Evolutionary conservation across 2,888 invertebrate genomes (phyloP), one percentile per base, ranked within the genome.

Genomic region (Leptothorax acervorum): DNA sequence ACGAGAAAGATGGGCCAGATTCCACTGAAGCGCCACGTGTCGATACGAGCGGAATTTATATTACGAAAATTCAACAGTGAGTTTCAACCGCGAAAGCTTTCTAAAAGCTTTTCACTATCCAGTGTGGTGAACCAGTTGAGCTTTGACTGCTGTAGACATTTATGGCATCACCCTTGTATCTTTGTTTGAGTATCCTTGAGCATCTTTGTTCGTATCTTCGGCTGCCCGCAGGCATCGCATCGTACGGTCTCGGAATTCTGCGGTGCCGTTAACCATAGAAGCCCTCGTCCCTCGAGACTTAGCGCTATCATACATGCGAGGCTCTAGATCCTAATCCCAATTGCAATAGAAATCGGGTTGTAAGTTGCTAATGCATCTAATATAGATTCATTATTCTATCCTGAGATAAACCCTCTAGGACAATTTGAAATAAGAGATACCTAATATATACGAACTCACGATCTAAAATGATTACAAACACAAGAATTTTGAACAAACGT

Each of bases 341-440:
- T 42, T 76, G 53, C 42, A 65, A 65, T 53, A 65, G 35, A 76
- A 53, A 76, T 42, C 35, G 48, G n/a, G n/a, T 75, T 51, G 75
- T 39, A 28, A 39, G 51, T 39, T 11, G 39, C 35, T 23, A 76
- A 65, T 48, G 48, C 23, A 11, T 8, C 28, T 39, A 65, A 62
- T 48, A 35, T 39, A 42, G 51, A 76, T 65, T 65, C 39, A 76
- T 76, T 76, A 53, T 42, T 39, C 8, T 35, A n/a, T 28, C 28
- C 11, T 53, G 31, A 11, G 39, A 39, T 65, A 39, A 65, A 65
- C 3, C 18, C 51, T 35, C 1, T 4, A n/a, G 53, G 39, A 53
- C 18, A 53, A 75, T 39, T 53, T 23, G 18, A 39, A 23, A 28
- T 65, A 3, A 42, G 42, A 42, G 42, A 9, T 9, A 23, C 23